phyloP scores from a whole-genome alignment of 92 coral and sea anemone species.

The Montipora capitata region DNA sequence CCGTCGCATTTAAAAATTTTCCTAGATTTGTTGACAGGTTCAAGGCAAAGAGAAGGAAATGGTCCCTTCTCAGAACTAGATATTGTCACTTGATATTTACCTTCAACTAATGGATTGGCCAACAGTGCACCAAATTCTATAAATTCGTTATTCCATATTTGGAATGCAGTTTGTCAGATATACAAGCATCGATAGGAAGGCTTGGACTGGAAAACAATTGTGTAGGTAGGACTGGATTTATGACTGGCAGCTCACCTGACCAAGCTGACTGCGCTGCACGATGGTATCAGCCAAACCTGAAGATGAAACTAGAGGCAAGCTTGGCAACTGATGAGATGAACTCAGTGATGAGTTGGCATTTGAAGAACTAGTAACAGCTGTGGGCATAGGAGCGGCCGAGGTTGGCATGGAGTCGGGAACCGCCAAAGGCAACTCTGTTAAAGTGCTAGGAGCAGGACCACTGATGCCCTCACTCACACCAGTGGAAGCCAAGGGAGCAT shows the following conservation, averaged over 20 bases:
- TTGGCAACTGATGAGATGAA: background rate
- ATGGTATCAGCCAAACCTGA: background rate
- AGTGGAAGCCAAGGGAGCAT: background rate
- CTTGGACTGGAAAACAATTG: constrained; percentile 44
- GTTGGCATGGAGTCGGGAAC: too few species aligned
- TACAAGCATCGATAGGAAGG: constrained; percentile 52
- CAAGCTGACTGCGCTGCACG: background rate
- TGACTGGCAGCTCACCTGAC: constrained; percentile 36
- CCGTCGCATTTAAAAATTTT: constrained; percentile 60
- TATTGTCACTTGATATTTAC: constrained; percentile 26
- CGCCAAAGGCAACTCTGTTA: too few species aligned
- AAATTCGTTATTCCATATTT: constrained; percentile 34
- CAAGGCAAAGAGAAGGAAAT: constrained; percentile 24
- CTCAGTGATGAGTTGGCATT: background rate
- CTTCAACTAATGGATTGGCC: constrained; percentile 28
- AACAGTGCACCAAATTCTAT: background rate
- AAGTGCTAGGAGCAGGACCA: too few species aligned
- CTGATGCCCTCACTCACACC: too few species aligned
- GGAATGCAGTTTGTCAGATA: constrained; percentile 45
- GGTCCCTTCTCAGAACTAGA: constrained; percentile 8
- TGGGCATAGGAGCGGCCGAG: too few species aligned
- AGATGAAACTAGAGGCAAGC: constrained; percentile 2
- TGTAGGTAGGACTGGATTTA: constrained; percentile 10
- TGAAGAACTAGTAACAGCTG: background rate
- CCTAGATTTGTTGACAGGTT: constrained; percentile 50